Base-by-base conservation (phyloP, 2,113 vertebrate species). In the Spheniscus mendiculus region DNA sequence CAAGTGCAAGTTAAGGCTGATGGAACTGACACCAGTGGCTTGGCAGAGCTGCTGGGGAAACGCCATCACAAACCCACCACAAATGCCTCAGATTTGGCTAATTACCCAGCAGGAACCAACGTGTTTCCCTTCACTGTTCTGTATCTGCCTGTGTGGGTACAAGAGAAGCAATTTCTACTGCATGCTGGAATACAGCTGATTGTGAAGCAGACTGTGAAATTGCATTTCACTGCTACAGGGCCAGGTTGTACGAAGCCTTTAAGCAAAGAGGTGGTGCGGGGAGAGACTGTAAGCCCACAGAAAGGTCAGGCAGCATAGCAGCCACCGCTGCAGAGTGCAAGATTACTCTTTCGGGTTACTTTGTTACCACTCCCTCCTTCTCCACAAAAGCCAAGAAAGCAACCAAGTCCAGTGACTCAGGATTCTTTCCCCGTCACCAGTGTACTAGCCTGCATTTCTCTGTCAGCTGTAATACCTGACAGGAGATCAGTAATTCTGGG, bases 151-250 rank as follows among this genome's bases (percentile, higher is more conserved):
- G 10, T 7, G 38, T 90, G 89, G 74, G 45, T 87, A 72, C 50
- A 88, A 76, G 44, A 88, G 63, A 86, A 83, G 58, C 67, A 50
- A 19, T 94, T 96, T 92, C 47, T 92, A 12, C 42, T 34, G 74
- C 42, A 20, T 77, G 67, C 45, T 86, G 85, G 34, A 93, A 88
- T 45, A 45, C 29, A 67, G 61, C 70, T 90, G 86, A 50, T 67
- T 49, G 87, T 70, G 91, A 67, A 95, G 82, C 84, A 69, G 74
- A 42, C 91, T 83, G 67, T 91, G 88, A 94, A 95, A 90, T 90
- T 90, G 69, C 76, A 26, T 85, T 83, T 90, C 29, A 7, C 30
- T 88, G 85, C 70, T 77, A 4, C 32, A 42, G 65, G 30, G 38
- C n/a, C 27, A 61, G 45, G 42, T 81, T 88, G 45, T 76, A 49